phyloP scores from a whole-genome alignment of 2,797 vertebrate genomes.

The Masticophis lateralis region DNA sequence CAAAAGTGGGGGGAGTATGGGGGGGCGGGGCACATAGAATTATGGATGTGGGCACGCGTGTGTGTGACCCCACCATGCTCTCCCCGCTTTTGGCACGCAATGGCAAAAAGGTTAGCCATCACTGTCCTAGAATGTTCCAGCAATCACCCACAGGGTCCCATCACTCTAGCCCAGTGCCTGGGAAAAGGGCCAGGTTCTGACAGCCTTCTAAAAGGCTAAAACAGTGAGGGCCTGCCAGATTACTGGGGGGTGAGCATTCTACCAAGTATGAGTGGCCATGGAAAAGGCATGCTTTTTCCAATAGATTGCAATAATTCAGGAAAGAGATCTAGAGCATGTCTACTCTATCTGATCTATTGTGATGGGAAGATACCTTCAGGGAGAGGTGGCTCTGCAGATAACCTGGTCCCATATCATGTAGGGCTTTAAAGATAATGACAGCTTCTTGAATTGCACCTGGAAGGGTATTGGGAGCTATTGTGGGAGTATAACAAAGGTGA shows the following conservation, averaged over 20 bases:
- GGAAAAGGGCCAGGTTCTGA: neutral
- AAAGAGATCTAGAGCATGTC: neutral
- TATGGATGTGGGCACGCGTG: no score
- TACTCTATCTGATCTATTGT: neutral
- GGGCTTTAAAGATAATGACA: neutral
- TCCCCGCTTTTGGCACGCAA: no score
- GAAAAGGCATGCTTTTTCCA: neutral
- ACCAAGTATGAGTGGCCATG: neutral
- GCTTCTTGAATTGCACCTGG: neutral
- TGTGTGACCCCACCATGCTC: no score
- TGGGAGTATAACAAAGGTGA: neutral
- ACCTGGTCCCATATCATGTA: neutral
- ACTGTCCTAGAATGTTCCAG: neutral
- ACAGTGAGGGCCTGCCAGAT: neutral
- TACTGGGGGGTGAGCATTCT: neutral
- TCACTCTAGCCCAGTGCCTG: neutral
- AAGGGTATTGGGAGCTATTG: neutral
- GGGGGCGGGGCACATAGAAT: no score
- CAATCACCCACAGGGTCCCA: neutral
- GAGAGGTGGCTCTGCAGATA: neutral
- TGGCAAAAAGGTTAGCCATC: no score
- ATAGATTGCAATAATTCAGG: neutral
- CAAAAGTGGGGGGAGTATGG: no score
- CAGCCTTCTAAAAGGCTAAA: neutral
- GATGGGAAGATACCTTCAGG: neutral